Conservation (phyloP, 2,888 invertebrate genomes). For the Tetranychus piercei region DNA sequence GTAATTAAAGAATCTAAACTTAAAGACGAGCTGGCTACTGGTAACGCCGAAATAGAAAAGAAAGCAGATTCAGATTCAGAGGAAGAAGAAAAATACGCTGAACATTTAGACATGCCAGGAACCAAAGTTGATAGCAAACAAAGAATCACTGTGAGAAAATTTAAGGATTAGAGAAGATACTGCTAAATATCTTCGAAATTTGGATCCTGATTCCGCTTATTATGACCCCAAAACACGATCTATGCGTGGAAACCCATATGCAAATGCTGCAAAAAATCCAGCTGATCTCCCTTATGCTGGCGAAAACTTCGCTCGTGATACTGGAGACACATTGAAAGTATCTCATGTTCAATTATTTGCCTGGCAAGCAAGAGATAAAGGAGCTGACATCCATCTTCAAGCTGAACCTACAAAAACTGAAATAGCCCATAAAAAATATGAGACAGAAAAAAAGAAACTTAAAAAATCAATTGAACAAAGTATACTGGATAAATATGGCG, state of each 20-base stretch:
- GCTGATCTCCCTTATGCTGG: constrained; percentile 56
- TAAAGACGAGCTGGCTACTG: constrained; percentile 36
- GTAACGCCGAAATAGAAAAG: constrained; percentile 2
- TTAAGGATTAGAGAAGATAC: constrained; percentile 94
- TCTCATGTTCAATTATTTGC: constrained; percentile 84
- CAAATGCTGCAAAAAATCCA: constrained; percentile 34
- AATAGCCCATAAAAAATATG: constrained; percentile 68
- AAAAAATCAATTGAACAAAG: constrained; percentile 61
- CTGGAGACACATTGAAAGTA: constrained; percentile 79
- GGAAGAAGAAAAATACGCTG: constrained; percentile 49
- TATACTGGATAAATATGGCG: constrained; percentile 82
- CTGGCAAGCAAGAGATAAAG: constrained; percentile 84
- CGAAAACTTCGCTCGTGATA: constrained; percentile 85
- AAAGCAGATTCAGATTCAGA: constrained; percentile 26
- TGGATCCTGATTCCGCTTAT: constrained; percentile 92
- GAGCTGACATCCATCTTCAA: constrained; percentile 79
- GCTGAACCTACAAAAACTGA: constrained; percentile 97
- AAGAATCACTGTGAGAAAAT: constrained; percentile 89
- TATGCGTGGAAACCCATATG: constrained; percentile 90
- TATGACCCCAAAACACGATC: constrained; percentile 97
- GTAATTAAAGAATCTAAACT: constrained; percentile 74
- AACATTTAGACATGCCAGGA: constrained; percentile 67
- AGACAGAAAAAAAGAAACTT: constrained; percentile 67
- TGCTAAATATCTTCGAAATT: constrained; percentile 86
- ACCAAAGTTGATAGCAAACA: constrained; percentile 98